A percentile compares a stretch with the other conserved stretches of the same genome.
These are phyloP conservation scores for Habrosyne pyritoides DNA, from an alignment of 2,888 invertebrate species.

Conservation along the genomic window DNA sequence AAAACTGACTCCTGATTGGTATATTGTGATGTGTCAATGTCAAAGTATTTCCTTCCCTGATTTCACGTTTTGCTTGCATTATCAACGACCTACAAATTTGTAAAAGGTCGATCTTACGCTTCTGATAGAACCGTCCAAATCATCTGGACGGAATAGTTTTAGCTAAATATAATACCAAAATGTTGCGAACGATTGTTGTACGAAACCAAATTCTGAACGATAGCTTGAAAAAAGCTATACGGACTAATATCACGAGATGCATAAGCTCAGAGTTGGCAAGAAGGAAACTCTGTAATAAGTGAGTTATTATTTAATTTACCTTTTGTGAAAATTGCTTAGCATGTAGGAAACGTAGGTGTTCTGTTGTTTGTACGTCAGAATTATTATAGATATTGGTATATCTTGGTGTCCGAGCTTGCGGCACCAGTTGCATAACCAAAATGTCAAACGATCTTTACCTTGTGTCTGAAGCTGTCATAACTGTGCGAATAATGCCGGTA, in stretches of 20 bases:
- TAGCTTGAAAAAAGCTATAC: slow-evolving; percentile 83
- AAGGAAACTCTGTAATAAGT: slow-evolving; percentile 85
- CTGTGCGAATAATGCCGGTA: slow-evolving; percentile 35
- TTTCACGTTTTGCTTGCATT: slow-evolving; percentile 5
- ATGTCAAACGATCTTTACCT: slow-evolving; percentile 66
- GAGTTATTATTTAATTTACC: slow-evolving; percentile 45
- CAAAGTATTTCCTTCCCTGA: neutral
- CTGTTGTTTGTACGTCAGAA: slow-evolving; percentile 2
- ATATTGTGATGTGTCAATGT: neutral
- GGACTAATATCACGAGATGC: slow-evolving; percentile 84
- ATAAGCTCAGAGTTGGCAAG: slow-evolving; percentile 84
- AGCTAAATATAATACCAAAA: slow-evolving; percentile 67
- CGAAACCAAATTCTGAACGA: slow-evolving; percentile 87
- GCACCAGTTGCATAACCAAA: slow-evolving; percentile 78
- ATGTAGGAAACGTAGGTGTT: neutral
- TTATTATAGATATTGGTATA: slow-evolving; percentile 14
- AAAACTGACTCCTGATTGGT: neutral
- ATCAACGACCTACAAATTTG: slow-evolving; percentile 72
- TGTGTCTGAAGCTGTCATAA: slow-evolving; percentile 44
- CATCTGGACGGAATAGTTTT: slow-evolving; percentile 68
- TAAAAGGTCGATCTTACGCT: slow-evolving; percentile 74
- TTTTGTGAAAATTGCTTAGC: slow-evolving; percentile 19
- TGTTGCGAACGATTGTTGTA: slow-evolving; percentile 89
- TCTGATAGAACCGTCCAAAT: slow-evolving; percentile 66
- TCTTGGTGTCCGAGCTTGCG: slow-evolving; percentile 25